phyloP scores from a whole-genome alignment of 2,113 vertebrate species.

The Erinaceus europaeus region DNA sequence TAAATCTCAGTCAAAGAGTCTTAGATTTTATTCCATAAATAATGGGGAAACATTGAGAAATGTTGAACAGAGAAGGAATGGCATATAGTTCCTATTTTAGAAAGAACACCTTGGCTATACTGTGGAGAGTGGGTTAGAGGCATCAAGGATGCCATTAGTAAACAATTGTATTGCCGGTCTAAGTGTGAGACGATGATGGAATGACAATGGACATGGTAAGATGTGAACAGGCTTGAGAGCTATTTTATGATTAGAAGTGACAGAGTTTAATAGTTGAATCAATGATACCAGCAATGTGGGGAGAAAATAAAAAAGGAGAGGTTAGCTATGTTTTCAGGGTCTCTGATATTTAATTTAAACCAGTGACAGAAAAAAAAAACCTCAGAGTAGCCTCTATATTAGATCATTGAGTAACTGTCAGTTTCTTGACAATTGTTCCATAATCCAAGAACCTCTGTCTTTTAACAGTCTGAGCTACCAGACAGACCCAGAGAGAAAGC shows the following conservation, averaged over 20 bases:
- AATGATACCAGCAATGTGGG: not conserved
- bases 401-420: not conserved
- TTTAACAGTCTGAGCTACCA: conserved; percentile 3
- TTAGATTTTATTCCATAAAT: conserved; percentile 34
- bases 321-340: not conserved
- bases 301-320: not conserved
- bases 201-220: not conserved
- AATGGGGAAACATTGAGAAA: not conserved
- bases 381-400: not conserved
- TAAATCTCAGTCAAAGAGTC: not conserved
- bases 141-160: not conserved
- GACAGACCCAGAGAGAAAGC: not conserved
- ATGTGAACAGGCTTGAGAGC: not conserved
- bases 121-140: not conserved
- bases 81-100: not conserved
- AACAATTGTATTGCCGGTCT: not conserved
- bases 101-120: not conserved
- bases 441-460: not conserved
- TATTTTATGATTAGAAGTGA: conserved; percentile 20
- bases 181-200: not conserved
- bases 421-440: conserved; percentile 8
- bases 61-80: not conserved
- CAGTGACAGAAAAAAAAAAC: not conserved
- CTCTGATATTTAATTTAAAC: conserved; percentile 37
- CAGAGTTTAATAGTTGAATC: not conserved